Evolutionary conservation across 1,140 invertebrate genomes (phyloP).

Genomic region (Conus betulinus): DNA sequence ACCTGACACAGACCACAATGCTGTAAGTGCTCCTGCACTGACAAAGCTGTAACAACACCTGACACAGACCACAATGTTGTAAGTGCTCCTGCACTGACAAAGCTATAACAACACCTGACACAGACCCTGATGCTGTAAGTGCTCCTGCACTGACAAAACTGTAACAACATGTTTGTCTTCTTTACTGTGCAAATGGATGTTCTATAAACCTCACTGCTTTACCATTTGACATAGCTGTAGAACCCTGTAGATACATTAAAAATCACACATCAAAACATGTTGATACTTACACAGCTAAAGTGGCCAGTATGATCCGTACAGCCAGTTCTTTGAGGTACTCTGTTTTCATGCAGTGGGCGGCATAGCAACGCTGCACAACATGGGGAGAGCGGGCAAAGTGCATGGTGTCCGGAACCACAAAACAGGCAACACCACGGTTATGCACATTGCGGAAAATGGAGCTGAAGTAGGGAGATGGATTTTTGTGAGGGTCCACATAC

Average conservation of each 20-base stretch:
- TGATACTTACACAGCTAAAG: slow-evolving; percentile 66
- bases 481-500: slow-evolving; percentile 70
- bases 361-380: slow-evolving; percentile 68
- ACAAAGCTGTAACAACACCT: no score
- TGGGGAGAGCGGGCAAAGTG: slow-evolving; percentile 69
- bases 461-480: slow-evolving; percentile 66
- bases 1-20: no score
- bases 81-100: no score
- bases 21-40: no score
- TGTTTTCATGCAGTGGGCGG: slow-evolving; percentile 70
- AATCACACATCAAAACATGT: not conserved
- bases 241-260: not conserved
- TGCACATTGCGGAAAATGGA: slow-evolving; percentile 68
- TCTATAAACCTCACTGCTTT: no score
- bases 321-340: slow-evolving; percentile 74
- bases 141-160: no score
- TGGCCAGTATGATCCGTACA: slow-evolving; percentile 68
- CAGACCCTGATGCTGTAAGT: no score
- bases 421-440: slow-evolving; percentile 69
- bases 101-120: no score
- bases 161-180: no score
- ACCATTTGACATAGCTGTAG: not conserved
- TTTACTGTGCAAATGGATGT: no score
- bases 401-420: slow-evolving; percentile 72
- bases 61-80: no score